Percentiles rank a stretch among this genome's conserved stretches.
phyloP scores from a whole-genome alignment of 64 coral and sea anemone genomes.

The Montipora sp. region DNA sequence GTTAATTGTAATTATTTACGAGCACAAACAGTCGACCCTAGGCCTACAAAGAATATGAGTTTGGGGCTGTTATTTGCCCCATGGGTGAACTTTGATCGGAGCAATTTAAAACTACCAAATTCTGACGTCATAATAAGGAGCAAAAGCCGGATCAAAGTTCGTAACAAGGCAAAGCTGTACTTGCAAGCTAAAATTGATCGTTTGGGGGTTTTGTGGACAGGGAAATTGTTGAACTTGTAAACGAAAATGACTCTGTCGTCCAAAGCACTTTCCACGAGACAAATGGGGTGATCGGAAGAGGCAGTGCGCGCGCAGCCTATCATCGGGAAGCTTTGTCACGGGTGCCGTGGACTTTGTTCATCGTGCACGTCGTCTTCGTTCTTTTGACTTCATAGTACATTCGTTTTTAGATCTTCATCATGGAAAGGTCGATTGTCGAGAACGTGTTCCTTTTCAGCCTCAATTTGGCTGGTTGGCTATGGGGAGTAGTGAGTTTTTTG shows the following conservation, averaged over 20 bases:
- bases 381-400: neutral
- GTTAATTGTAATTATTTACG: too few species aligned
- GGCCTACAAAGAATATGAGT: too few species aligned
- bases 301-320: slow-evolving; percentile 54
- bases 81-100: slow-evolving; percentile 4
- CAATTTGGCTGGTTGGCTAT: slow-evolving; percentile 88
- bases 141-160: neutral
- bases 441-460: slow-evolving; percentile 89
- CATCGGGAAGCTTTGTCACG: slow-evolving; percentile 27
- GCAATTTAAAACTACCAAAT: neutral
- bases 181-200: neutral
- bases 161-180: neutral
- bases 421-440: slow-evolving; percentile 86
- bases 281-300: slow-evolving; percentile 1
- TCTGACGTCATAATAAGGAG: neutral
- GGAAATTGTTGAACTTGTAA: neutral
- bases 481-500: slow-evolving; percentile 87
- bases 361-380: neutral
- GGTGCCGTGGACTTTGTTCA: slow-evolving; percentile 70
- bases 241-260: neutral
- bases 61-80: too few species aligned
- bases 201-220: neutral
- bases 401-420: neutral
- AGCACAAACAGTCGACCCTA: too few species aligned
- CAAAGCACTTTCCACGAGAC: neutral